Evolutionary conservation across 2,113 vertebrate genomes (phyloP), one percentile per base, ranked within the genome.

Genomic region (Agapornis roseicollis): DNA sequence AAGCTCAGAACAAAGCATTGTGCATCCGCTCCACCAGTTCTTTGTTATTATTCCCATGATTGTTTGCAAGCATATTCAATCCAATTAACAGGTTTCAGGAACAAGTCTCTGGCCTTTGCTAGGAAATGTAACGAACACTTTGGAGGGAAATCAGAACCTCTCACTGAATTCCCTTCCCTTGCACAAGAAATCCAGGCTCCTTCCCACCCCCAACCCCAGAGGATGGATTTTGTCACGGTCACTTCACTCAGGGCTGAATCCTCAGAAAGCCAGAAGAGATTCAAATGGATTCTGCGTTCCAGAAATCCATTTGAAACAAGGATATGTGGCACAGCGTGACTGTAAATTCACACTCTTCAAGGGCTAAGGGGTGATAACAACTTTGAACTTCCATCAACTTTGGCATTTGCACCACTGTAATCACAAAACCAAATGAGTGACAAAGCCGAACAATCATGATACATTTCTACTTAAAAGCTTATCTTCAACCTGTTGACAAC

Each of bases 71-170:
- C 80, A 96, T 44, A 94, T 68, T 86, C 74, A 81, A 81, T 56
- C 88, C 92, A 96, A 90, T 95, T 94, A 96, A 86, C 88, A 96
- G 93, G 46, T 95, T 96, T 79, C 53, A 85, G 68, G 64, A 84
- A 81, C 44, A 91, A 94, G 65, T 88, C 88, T 90, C 66, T 88
- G 82, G 71, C 73, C 80, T 91, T 88, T 79, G 71, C 79, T 95
- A 88, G 68, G 76, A 90, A 90, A 90, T 1, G 22, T 33, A 93
- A 91, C 0, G 0, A 93, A 86, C 41, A 60, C 70, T 81, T 63
- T 17, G 60, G 58, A 86, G 39, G 85, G 77, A 80, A 94, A 89
- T 66, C 27, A 0, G 91, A 82, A 78, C 41, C 56, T 64, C 31
- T 82, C 39, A 70, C 69, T 49, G 15, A 79, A 88, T 86, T 89